These are phyloP conservation scores for Palythoa grandiflora DNA, from an alignment of 92 coral and sea anemone species.

Conservation along the genomic window DNA sequence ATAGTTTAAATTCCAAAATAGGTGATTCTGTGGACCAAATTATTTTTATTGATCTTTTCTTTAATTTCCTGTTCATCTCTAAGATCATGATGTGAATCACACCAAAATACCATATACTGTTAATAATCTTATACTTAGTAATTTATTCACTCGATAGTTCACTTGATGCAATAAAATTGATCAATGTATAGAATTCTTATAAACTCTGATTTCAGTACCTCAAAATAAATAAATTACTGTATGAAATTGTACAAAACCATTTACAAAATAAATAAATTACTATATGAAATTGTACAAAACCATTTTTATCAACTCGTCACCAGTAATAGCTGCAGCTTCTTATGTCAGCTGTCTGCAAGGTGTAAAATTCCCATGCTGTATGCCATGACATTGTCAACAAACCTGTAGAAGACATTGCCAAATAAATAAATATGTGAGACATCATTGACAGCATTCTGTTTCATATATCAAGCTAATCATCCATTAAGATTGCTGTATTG, in stretches of 20 bases:
- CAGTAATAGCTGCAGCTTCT: no score
- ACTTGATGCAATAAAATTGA: background rate
- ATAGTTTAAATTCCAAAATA: no score
- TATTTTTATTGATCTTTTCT: no score
- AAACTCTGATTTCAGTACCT: background rate
- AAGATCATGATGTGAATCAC: background rate
- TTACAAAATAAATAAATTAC: no score
- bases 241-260: background rate
- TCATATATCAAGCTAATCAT: no score
- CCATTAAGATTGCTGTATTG: no score
- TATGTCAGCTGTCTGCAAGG: conserved; percentile 1
- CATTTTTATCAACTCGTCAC: background rate
- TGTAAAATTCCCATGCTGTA: conserved; percentile 30
- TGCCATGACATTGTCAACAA: conserved; percentile 38
- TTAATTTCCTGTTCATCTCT: background rate
- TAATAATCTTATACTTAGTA: no score
- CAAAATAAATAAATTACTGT: background rate
- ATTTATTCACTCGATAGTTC: background rate
- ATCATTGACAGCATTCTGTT: no score
- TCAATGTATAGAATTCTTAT: background rate
- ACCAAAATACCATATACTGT: no score
- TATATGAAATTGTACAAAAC: background rate
- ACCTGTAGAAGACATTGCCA: background rate
- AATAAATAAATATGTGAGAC: no score
- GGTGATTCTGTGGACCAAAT: no score